Evolutionary conservation across 2,113 vertebrate genomes (phyloP).

Genomic region (Cavia aperea): DNA sequence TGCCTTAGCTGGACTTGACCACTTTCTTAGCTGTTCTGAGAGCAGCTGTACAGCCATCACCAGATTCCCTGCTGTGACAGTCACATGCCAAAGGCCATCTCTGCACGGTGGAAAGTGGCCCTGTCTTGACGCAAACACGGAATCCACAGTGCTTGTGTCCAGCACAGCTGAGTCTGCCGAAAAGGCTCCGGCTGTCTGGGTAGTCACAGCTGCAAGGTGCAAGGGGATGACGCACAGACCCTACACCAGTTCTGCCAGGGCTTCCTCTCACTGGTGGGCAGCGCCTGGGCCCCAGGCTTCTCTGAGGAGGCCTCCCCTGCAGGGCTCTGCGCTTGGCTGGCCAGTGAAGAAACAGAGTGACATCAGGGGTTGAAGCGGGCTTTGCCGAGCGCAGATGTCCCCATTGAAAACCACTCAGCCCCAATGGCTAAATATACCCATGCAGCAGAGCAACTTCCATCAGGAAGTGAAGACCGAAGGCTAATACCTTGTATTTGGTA

Average conservation of each 20-base stretch:
- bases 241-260: background rate
- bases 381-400: conserved; percentile 46
- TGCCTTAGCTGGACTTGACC: background rate
- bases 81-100: background rate
- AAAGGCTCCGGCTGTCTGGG: background rate
- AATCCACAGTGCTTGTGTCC: fast-evolving
- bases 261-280: background rate
- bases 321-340: conserved; percentile 36
- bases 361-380: conserved; percentile 44
- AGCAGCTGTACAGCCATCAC: background rate
- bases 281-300: background rate
- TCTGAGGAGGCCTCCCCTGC: background rate
- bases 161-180: background rate
- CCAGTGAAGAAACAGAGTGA: conserved; percentile 44
- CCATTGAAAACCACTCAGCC: conserved; percentile 59
- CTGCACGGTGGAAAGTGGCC: background rate
- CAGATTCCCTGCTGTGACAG: background rate
- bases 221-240: too few relatives aligned
- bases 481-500: background rate
- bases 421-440: conserved; percentile 63
- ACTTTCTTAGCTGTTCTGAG: background rate
- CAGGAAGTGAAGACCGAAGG: conserved; percentile 50
- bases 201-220: background rate
- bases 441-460: conserved; percentile 43
- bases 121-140: background rate